Evolutionary conservation across 1,140 invertebrate species (phyloP).

Genomic region (Philotrypesis tridentata): DNA sequence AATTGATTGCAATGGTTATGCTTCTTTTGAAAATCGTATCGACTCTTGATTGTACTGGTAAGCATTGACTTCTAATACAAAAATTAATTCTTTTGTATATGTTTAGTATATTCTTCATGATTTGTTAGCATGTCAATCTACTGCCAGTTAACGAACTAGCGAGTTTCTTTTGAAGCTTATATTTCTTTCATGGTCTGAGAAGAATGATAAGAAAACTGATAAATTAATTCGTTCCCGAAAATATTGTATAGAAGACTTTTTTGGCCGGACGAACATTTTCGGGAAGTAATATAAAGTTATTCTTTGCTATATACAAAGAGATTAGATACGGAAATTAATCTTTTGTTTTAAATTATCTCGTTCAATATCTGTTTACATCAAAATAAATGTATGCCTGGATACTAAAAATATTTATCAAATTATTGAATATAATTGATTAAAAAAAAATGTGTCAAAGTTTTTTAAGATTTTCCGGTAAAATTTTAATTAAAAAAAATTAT

Average conservation of each 20-base stretch:
- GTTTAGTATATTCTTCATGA: neutral
- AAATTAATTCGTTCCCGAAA: too few species aligned
- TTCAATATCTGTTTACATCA: slow-evolving; percentile 1
- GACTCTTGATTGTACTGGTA: slow-evolving; percentile 41
- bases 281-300: slow-evolving; percentile 25
- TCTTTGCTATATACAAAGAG: slow-evolving; percentile 2
- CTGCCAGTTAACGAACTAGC: neutral
- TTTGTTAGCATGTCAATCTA: neutral
- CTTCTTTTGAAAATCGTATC: slow-evolving; percentile 40
- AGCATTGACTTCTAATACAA: neutral
- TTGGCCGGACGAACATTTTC: neutral
- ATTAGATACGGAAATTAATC: slow-evolving; percentile 39
- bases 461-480: too few species aligned
- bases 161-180: neutral
- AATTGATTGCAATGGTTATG: slow-evolving; percentile 39
- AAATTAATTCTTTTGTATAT: neutral
- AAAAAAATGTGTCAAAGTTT: neutral
- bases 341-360: slow-evolving; percentile 28
- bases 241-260: neutral
- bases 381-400: neutral
- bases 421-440: neutral
- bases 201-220: too few species aligned
- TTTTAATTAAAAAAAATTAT: too few species aligned
- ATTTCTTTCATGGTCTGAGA: neutral
- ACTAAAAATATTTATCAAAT: neutral